These are phyloP conservation scores for Polia nebulosa DNA, from an alignment of 2,888 invertebrate genomes.

Conservation along the genomic window DNA sequence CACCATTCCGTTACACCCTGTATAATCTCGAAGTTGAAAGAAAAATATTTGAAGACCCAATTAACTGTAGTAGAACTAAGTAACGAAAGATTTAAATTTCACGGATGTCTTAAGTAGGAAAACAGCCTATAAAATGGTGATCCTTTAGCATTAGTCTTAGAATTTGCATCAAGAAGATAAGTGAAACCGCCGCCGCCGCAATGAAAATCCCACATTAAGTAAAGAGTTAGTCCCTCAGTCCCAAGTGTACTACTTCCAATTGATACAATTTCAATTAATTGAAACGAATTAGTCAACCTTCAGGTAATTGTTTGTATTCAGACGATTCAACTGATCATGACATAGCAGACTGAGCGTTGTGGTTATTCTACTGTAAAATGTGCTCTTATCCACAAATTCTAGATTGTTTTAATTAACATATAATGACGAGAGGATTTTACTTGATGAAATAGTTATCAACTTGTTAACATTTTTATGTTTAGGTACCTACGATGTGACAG, in stretches of 20 bases:
- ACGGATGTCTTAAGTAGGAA: neutral
- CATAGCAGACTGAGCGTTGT: slow-evolving; percentile 13
- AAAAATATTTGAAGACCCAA: neutral
- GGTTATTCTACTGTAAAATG: slow-evolving; percentile 49
- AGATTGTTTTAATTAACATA: slow-evolving; percentile 26
- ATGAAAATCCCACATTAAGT: neutral
- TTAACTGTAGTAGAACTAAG: neutral
- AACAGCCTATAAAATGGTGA: neutral
- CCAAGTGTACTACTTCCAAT: neutral
- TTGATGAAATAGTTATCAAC: neutral
- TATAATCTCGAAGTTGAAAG: neutral
- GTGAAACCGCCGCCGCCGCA: neutral
- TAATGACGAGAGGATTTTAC: slow-evolving; percentile 21
- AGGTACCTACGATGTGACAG: slow-evolving; percentile 30
- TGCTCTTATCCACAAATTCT: slow-evolving; percentile 15
- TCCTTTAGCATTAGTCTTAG: neutral
- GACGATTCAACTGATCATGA: slow-evolving; percentile 39
- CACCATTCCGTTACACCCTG: no score
- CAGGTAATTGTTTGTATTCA: slow-evolving; percentile 8
- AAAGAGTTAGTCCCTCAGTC: neutral
- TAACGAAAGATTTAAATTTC: neutral
- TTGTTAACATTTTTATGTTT: slow-evolving; percentile 4
- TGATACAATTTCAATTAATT: slow-evolving; percentile 1
- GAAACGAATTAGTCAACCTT: slow-evolving; percentile 22
- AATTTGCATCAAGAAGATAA: neutral